These are phyloP conservation scores for Willisornis vidua DNA, from an alignment of 2,113 vertebrate genomes.

Conservation along the genomic window DNA sequence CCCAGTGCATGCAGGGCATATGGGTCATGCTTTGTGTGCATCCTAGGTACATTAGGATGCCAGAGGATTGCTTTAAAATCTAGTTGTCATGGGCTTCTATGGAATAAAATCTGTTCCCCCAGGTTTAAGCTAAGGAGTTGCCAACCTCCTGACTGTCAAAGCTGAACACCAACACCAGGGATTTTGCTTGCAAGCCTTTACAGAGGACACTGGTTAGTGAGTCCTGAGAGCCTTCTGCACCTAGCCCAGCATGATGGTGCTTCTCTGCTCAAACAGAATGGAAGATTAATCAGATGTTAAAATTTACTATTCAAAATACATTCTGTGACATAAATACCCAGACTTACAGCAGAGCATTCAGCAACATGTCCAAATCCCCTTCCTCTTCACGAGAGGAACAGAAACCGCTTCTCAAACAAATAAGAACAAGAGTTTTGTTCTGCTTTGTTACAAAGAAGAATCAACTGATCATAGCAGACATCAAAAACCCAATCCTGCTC, in stretches of 20 bases:
- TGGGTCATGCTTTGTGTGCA: rapidly evolving
- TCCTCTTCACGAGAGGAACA: conserved; percentile 33
- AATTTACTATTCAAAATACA: conserved; percentile 36
- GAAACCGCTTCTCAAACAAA: conserved; percentile 45
- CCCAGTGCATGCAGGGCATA: rapidly evolving
- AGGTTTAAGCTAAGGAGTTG: background rate
- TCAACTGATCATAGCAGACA: conserved; percentile 1
- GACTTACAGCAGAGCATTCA: background rate
- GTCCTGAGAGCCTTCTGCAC: rapidly evolving
- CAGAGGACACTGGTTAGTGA: background rate
- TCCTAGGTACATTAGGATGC: background rate
- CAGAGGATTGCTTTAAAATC: background rate
- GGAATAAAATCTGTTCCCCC: background rate
- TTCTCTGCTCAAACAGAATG: background rate
- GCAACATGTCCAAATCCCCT: background rate
- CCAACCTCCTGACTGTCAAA: background rate
- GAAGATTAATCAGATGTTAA: conserved; percentile 31
- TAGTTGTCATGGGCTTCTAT: background rate
- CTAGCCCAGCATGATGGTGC: background rate
- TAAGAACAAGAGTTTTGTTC: conserved; percentile 3
- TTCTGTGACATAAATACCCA: conserved; percentile 21
- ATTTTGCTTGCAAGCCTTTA: background rate
- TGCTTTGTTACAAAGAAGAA: conserved; percentile 4
- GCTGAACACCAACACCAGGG: background rate
- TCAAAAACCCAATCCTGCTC: background rate